Evolutionary conservation across 1,140 invertebrate species (phyloP).

Genomic region (Hydropsyche tenuis): DNA sequence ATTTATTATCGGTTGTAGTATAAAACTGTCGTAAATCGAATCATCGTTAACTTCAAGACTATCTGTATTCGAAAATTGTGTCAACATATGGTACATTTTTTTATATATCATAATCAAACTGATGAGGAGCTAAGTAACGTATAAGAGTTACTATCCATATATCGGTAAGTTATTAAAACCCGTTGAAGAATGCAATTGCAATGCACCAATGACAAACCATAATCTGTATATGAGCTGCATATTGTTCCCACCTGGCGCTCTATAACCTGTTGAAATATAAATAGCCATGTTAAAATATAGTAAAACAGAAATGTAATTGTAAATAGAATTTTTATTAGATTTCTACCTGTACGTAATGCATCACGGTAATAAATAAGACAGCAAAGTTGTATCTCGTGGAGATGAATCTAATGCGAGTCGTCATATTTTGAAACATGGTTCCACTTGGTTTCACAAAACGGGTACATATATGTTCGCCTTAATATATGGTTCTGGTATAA

Average conservation of each 20-base stretch:
- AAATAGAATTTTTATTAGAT: constrained; percentile 64
- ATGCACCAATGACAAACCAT: constrained; percentile 64
- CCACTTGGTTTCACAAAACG: constrained; percentile 88
- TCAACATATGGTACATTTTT: no score
- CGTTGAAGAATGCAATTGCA: constrained; percentile 71
- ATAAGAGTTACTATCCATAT: constrained; percentile 72
- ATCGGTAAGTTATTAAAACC: constrained; percentile 70
- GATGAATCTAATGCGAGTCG: constrained; percentile 87
- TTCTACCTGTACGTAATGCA: constrained; percentile 72
- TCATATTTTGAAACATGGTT: constrained; percentile 84
- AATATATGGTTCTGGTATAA: constrained; percentile 91
- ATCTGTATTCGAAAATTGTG: no score
- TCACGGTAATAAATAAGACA: constrained; percentile 79
- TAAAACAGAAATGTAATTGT: background rate
- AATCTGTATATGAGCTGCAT: constrained; percentile 35
- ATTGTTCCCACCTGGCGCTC: constrained; percentile 50
- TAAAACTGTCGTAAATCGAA: no score
- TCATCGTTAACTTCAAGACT: no score
- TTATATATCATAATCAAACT: no score
- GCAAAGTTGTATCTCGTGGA: constrained; percentile 87
- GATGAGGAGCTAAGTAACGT: constrained; percentile 68
- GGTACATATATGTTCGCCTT: constrained; percentile 85
- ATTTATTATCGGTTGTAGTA: no score
- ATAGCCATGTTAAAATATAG: background rate
- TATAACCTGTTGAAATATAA: background rate